These are phyloP conservation scores for Phenganax stokvisi DNA, from an alignment of 92 coral and sea anemone species.

Conservation along the genomic window DNA sequence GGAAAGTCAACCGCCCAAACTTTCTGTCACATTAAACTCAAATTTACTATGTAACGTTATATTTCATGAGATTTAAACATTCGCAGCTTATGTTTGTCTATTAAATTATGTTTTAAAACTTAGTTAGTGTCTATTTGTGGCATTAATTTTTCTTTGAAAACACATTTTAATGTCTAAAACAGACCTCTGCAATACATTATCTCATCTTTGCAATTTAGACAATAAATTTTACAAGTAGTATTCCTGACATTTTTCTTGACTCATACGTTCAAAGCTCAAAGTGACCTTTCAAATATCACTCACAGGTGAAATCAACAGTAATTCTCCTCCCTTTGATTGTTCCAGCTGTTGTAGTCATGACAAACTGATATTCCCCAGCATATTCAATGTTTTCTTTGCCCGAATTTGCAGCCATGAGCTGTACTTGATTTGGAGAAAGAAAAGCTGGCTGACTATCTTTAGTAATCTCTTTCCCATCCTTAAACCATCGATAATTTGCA, in stretches of 20 bases:
- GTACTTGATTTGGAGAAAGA: neutral
- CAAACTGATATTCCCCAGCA: conserved; percentile 27
- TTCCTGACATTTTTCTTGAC: neutral
- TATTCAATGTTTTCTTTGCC: conserved; percentile 20
- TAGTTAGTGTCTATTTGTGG: too few relatives aligned
- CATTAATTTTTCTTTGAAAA: too few relatives aligned
- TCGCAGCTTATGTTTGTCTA: too few relatives aligned
- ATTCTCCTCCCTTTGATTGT: conserved; percentile 6
- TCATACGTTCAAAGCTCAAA: neutral
- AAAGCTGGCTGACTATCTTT: neutral
- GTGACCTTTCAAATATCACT: neutral
- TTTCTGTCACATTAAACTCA: too few relatives aligned
- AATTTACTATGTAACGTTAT: too few relatives aligned
- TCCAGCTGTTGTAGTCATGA: conserved; percentile 21
- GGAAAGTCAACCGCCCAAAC: too few relatives aligned
- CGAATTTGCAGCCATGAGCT: neutral
- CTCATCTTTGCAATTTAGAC: too few relatives aligned
- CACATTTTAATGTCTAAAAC: too few relatives aligned
- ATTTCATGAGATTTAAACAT: too few relatives aligned
- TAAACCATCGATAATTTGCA: neutral
- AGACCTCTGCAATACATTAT: too few relatives aligned
- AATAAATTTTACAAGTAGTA: too few relatives aligned
- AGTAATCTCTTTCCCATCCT: conserved; percentile 1
- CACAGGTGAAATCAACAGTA: conserved; percentile 26
- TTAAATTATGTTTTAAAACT: too few relatives aligned